These are phyloP conservation scores for Ameiurus melas DNA, from an alignment of 2,113 vertebrate genomes.

Conservation along the genomic window DNA sequence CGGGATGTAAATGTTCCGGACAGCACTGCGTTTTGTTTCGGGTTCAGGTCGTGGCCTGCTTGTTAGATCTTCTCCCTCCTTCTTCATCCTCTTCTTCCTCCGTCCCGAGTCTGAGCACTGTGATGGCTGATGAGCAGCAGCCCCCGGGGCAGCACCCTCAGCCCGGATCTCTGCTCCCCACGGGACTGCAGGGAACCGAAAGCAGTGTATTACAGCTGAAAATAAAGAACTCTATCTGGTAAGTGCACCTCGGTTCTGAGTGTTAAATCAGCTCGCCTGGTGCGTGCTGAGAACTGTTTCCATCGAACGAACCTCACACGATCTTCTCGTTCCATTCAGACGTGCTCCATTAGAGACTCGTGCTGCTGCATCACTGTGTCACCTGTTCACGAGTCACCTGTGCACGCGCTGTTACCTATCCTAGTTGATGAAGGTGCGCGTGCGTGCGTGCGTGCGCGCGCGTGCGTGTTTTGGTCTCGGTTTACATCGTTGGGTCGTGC, in stretches of 20 bases:
- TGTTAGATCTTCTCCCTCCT: too few species aligned
- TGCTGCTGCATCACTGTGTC: background rate
- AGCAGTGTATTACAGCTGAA: constrained; percentile 87
- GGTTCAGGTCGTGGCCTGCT: constrained; percentile 8
- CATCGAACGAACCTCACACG: background rate
- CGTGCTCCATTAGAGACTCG: background rate
- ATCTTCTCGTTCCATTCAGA: background rate
- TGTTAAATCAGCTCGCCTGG: background rate
- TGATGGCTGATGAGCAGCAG: constrained; percentile 32
- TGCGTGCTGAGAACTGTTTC: background rate
- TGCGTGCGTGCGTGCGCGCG: background rate
- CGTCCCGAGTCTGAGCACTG: background rate
- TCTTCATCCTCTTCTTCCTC: background rate
- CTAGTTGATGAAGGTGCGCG: background rate
- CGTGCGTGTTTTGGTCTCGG: background rate
- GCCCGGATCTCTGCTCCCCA: constrained; percentile 71
- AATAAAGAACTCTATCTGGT: constrained; percentile 96
- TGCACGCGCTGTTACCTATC: background rate
- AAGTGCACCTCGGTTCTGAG: constrained; percentile 56
- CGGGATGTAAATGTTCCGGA: background rate
- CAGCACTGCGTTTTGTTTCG: background rate
- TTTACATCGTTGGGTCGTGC: too few species aligned
- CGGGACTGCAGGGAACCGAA: constrained; percentile 83
- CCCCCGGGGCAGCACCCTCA: background rate
- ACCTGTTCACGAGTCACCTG: too few species aligned